Base-by-base conservation (phyloP, 2,797 vertebrate genomes). In the Rachycentron canadum region DNA sequence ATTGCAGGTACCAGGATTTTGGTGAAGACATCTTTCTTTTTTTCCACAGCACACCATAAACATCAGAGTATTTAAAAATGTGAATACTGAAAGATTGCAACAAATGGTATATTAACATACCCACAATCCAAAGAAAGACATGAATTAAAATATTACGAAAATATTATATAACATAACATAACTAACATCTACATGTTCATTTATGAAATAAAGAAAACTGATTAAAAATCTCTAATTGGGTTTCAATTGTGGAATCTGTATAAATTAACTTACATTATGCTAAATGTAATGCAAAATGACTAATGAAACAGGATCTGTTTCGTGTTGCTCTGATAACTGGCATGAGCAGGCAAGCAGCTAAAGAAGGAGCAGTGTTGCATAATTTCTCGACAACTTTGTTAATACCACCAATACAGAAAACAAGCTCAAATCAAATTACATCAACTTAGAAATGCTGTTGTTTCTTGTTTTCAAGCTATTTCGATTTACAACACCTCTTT, bases 1-100 rank as follows among this genome's bases (percentile, higher is more conserved):
- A 89, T 86, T 90, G 75, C 86, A 91, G 90, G 89, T 83, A 89
- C 86, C 87, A 89, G 80, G 83, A 77, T 87, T 86, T 86, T 81
- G 69, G 76, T 88, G 79, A 87, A 81, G 71, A 91, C 83, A 67
- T 70, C 75, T 72, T 73, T 81, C 47, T 69, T 67, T 68, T 72
- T 80, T 76, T 76, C 57, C 83, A 91, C 81, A 86, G 81, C 90
- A 90, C 89, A 85, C 84, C 78, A 90, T 88, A 78, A 87, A 92
- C 82, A 82, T 65, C 30, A 68, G 53, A 74, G 53, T 56, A 84
- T 84, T 78, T 89, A 52, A 84, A 91, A 91, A 85, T 74, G 75
- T 87, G 59, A 84, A 82, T 62, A 67, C 79, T 73, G 36, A 88
- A 82, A 66, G 87, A 84, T 67, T 76, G 58, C 80, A 85, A 87